Percentiles rank a stretch among this genome's conserved stretches.
Conservation (phyloP, 2,113 vertebrate genomes). For the Calypte anna region DNA sequence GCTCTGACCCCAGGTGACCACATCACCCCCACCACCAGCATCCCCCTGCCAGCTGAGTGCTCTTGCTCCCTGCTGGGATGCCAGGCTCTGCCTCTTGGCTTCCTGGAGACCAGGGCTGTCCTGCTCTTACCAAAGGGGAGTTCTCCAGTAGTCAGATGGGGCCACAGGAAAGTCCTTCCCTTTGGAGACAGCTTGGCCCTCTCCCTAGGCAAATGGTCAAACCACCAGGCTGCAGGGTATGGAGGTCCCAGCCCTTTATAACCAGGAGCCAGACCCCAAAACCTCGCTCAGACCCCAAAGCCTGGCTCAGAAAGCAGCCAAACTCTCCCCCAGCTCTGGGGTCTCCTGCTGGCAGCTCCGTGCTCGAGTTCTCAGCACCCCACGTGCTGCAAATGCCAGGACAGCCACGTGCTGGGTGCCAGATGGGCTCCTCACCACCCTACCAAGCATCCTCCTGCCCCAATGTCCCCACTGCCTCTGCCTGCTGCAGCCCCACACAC, state of each 20-base stretch:
- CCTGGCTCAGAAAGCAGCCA: not conserved
- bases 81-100: not conserved
- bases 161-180: not conserved
- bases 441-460: not conserved
- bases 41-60: not conserved
- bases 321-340: not conserved
- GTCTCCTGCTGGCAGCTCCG: not conserved
- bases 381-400: rapidly evolving
- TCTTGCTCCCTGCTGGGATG: not conserved
- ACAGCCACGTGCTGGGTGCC: not conserved
- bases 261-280: not conserved
- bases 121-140: not conserved
- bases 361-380: not conserved
- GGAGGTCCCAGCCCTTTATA: not conserved
- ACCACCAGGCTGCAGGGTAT: not conserved
- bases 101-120: rapidly evolving
- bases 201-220: not conserved
- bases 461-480: rapidly evolving
- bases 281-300: not conserved
- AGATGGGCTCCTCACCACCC: not conserved
- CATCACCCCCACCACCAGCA: rapidly evolving
- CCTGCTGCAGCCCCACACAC: not conserved
- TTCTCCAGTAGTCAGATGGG: not conserved
- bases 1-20: not conserved
- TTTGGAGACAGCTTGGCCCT: not conserved